phyloP scores from a whole-genome alignment of 2,888 invertebrate species.

The Nephrotoma flavescens region DNA sequence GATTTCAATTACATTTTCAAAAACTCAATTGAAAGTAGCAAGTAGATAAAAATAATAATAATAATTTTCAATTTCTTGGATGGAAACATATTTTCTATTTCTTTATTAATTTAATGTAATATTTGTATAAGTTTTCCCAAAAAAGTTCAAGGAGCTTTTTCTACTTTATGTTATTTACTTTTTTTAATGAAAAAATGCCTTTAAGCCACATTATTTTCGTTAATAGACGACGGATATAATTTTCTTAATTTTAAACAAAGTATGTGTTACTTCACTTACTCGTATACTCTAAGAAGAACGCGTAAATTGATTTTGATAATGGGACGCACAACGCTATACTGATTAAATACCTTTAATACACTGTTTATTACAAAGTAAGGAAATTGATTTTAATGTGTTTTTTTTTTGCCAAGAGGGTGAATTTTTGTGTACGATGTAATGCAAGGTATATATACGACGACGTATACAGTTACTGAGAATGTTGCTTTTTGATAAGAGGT shows the following conservation, averaged over 20 bases:
- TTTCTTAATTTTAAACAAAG: not conserved
- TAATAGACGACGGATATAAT: not conserved
- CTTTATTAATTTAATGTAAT: not conserved
- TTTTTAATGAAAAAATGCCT: not conserved
- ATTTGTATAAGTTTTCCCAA: not conserved
- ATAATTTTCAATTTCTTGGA: not conserved
- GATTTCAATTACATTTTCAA: not conserved
- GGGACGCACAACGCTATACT: not conserved
- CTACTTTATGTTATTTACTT: not conserved
- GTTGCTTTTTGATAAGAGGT: not conserved
- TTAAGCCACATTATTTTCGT: not conserved
- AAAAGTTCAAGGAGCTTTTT: not conserved
- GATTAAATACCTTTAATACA: not conserved
- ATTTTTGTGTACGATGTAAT: not conserved
- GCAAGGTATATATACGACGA: not conserved
- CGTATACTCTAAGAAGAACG: not conserved
- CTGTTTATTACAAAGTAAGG: not conserved
- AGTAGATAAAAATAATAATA: not conserved
- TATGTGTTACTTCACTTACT: not conserved
- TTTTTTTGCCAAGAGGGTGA: not conserved
- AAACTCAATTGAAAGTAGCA: not conserved
- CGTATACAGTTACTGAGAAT: not conserved
- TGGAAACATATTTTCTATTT: not conserved
- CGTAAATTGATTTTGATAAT: not conserved
- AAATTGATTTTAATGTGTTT: not conserved